Evolutionary conservation across 2,888 invertebrate genomes (phyloP).

Genomic region (Cosmia trapezina): DNA sequence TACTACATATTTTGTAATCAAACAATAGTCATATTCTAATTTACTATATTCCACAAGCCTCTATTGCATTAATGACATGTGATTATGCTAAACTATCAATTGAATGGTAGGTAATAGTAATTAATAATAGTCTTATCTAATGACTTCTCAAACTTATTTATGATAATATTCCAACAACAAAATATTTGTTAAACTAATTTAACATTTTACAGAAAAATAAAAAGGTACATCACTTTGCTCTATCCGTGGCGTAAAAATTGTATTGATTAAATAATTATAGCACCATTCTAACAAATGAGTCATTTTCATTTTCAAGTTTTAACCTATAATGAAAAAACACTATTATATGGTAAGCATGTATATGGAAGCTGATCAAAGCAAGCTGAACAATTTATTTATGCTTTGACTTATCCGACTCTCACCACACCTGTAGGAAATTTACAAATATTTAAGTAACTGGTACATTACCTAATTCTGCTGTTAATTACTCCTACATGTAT

Average conservation of each 20-base stretch:
- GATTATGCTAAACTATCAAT: conserved; percentile 7
- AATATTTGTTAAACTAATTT: conserved; percentile 3
- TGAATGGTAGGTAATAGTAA: conserved; percentile 8
- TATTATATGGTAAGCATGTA: conserved; percentile 41
- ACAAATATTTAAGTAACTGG: conserved; percentile 33
- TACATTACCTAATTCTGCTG: conserved; percentile 7
- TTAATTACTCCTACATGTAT: conserved; percentile 6
- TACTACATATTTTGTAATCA: conserved; percentile 2
- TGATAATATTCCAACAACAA: not conserved
- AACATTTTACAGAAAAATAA: conserved; percentile 29
- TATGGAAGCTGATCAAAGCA: conserved; percentile 27
- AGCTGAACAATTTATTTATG: conserved; percentile 14
- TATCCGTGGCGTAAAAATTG: conserved; percentile 67
- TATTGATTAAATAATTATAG: conserved; percentile 73
- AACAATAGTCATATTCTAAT: not conserved
- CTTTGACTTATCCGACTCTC: conserved; percentile 21
- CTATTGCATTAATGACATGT: conserved; percentile 24
- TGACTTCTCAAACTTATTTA: conserved; percentile 13
- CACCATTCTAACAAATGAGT: conserved; percentile 76
- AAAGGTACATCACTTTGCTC: conserved; percentile 79
- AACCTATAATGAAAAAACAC: conserved; percentile 72
- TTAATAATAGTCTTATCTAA: conserved; percentile 11
- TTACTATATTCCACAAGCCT: conserved; percentile 3
- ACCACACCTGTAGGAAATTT: conserved; percentile 23
- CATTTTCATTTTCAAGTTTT: conserved; percentile 74